Evolutionary conservation across 2,888 invertebrate genomes (phyloP).

Genomic region (Rhyacophila evoluta): DNA sequence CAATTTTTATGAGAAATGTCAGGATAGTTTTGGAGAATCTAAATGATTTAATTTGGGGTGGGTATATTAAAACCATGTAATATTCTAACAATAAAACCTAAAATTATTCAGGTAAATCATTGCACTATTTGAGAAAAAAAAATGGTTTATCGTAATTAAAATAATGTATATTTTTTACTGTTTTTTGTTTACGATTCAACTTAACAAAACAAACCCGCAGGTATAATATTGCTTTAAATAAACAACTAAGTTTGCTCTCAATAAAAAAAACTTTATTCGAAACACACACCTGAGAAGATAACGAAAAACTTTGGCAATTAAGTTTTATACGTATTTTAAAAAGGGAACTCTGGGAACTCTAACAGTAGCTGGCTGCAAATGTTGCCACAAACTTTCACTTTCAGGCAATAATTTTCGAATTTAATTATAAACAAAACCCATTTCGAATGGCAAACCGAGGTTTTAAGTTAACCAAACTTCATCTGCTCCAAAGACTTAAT

Average conservation of each 20-base stretch:
- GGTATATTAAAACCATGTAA: too few species aligned
- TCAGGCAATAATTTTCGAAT: not conserved
- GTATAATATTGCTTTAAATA: constrained; percentile 11
- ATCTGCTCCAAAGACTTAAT: not conserved
- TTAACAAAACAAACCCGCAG: constrained; percentile 15
- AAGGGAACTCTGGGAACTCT: constrained; percentile 12
- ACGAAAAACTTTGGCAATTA: constrained; percentile 35
- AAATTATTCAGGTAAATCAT: too few species aligned
- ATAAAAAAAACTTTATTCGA: constrained; percentile 19
- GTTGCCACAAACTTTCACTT: constrained; percentile 27
- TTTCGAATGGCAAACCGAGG: not conserved
- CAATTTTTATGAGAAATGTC: too few species aligned
- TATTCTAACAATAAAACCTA: too few species aligned
- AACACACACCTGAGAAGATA: constrained; percentile 27
- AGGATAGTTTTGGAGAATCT: too few species aligned
- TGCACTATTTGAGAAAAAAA: too few species aligned
- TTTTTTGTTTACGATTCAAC: not conserved
- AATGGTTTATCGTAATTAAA: not conserved
- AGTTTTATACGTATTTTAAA: constrained; percentile 26
- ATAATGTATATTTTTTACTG: not conserved
- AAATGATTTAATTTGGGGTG: too few species aligned
- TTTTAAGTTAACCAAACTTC: not conserved
- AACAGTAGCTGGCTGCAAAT: constrained; percentile 20
- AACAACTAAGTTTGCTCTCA: constrained; percentile 23
- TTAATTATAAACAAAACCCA: constrained; percentile 17